Conservation (phyloP, 1,140 invertebrate species). For the Leucophenga varia region DNA sequence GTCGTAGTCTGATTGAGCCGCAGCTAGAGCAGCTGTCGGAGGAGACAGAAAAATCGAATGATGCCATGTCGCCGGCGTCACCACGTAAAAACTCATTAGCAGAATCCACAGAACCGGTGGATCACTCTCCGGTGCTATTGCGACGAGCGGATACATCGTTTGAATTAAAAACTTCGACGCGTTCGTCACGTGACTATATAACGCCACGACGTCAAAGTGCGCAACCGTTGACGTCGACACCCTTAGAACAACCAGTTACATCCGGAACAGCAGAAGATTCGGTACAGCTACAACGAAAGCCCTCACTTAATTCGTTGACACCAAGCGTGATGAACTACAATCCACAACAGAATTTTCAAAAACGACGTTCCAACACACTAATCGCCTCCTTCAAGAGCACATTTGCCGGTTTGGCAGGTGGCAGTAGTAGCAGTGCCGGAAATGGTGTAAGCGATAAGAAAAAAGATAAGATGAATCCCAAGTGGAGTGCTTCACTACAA, state of each 20-base stretch:
- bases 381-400: constrained; percentile 44
- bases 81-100: constrained; percentile 44
- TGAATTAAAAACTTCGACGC: neutral
- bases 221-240: constrained; percentile 30
- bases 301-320: constrained; percentile 26
- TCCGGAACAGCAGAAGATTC: too few relatives aligned
- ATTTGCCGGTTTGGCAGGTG: constrained; percentile 20
- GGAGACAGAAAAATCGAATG: constrained; percentile 38
- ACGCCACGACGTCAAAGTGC: constrained; percentile 35
- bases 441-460: constrained; percentile 23
- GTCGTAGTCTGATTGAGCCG: constrained; percentile 47
- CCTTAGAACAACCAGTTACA: constrained; percentile 18
- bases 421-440: constrained; percentile 1
- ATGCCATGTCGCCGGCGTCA: constrained; percentile 37
- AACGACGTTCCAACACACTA: constrained; percentile 41
- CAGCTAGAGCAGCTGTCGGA: constrained; percentile 51
- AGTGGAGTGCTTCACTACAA: constrained; percentile 53
- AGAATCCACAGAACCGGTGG: constrained; percentile 13
- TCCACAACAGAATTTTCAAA: constrained; percentile 43
- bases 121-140: neutral
- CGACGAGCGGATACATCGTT: neutral
- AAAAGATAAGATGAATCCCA: constrained; percentile 49
- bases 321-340: constrained; percentile 22
- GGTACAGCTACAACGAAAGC: constrained; percentile 26
- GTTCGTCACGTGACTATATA: neutral